A percentile compares a stretch with the other conserved stretches of the same genome.
These are phyloP conservation scores for Aspidiotus destructor DNA, from an alignment of 2,888 invertebrate species.

Conservation along the genomic window DNA sequence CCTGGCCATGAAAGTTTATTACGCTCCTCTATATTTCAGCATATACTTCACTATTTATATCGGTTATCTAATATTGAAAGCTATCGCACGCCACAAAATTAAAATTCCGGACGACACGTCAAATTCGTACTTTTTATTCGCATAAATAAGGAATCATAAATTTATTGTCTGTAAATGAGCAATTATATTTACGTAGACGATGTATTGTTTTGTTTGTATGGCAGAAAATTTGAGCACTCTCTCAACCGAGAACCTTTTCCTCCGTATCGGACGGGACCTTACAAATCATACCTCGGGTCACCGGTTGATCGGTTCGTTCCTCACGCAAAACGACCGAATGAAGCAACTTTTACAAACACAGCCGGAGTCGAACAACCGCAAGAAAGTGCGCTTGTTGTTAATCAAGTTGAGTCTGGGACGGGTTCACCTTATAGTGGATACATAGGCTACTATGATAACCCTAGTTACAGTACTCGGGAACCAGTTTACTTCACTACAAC, in stretches of 20 bases:
- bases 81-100: conserved; percentile 62
- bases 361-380: background rate
- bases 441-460: background rate
- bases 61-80: conserved; percentile 59
- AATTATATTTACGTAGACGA: background rate
- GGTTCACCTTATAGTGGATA: background rate
- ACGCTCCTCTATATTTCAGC: conserved; percentile 64
- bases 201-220: background rate
- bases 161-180: background rate
- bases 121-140: conserved; percentile 15
- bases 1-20: conserved; percentile 63
- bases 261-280: background rate
- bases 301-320: conserved; percentile 13
- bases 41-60: conserved; percentile 57
- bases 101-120: conserved; percentile 40
- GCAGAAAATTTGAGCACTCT: background rate
- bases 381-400: conserved; percentile 4
- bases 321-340: conserved; percentile 15
- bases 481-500: conserved; percentile 20
- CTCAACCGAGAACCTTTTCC: background rate
- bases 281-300: no score
- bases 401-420: conserved; percentile 7
- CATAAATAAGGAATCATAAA: background rate
- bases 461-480: conserved; percentile 10
- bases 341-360: background rate